Conservation (phyloP, 1,140 invertebrate species). For the Lysiphlebus fabarum region DNA sequence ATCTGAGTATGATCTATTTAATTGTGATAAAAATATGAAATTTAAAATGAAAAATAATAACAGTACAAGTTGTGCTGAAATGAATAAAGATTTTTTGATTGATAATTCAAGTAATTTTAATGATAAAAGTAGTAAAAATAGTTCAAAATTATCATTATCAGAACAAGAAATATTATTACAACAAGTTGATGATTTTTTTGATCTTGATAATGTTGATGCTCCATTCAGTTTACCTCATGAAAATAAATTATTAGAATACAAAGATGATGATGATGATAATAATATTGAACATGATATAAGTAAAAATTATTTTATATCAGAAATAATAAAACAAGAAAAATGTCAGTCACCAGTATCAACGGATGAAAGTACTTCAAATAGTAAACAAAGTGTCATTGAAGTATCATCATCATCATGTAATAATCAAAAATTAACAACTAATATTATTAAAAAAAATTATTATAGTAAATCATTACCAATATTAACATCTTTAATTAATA, state of each 20-base stretch:
- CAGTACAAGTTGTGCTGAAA: constrained; percentile 43
- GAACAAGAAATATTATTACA: constrained; percentile 60
- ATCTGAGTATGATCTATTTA: constrained; percentile 38
- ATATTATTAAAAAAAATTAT: too few relatives aligned
- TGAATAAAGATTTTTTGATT: constrained; percentile 30
- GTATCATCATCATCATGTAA: background rate
- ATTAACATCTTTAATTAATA: too few relatives aligned
- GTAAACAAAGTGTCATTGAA: background rate
- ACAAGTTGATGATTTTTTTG: constrained; percentile 60
- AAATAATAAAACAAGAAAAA: background rate
- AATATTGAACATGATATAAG: too few relatives aligned
- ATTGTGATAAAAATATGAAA: constrained; percentile 34
- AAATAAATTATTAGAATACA: background rate
- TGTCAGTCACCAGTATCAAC: background rate
- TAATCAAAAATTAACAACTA: too few relatives aligned
- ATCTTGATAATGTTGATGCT: constrained; percentile 50
- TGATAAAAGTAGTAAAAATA: constrained; percentile 20
- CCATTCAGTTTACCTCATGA: constrained; percentile 41
- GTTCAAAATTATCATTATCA: constrained; percentile 50
- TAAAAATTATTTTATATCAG: background rate
- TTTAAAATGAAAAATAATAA: constrained; percentile 43
- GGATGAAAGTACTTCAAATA: background rate
- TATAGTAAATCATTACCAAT: too few relatives aligned
- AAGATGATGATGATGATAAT: background rate
- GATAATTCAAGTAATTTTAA: background rate